Evolutionary conservation across 2,888 invertebrate species (phyloP).

Genomic region (Thera britannica): DNA sequence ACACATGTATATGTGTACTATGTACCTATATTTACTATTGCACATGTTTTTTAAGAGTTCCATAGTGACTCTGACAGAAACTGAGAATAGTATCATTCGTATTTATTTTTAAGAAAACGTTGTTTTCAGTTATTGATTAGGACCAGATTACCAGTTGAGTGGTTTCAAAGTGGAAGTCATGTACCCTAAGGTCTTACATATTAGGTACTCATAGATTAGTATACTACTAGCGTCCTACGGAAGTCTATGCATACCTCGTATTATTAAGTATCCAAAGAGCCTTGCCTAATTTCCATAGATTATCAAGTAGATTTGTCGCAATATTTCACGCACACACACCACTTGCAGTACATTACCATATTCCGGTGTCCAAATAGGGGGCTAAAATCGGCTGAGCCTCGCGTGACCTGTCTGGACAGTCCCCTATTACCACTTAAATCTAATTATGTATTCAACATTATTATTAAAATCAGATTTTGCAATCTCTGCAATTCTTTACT

Average conservation of each 20-base stretch:
- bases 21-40: no score
- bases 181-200: no score
- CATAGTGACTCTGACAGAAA: no score
- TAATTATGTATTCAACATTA: conserved; percentile 34
- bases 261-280: conserved; percentile 8
- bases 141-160: no score
- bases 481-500: conserved; percentile 31
- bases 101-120: no score
- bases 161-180: not conserved
- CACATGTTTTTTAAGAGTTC: no score
- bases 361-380: conserved; percentile 40
- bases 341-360: conserved; percentile 40
- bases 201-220: not conserved
- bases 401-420: conserved; percentile 35
- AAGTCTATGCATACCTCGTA: not conserved
- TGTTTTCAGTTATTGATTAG: no score
- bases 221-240: not conserved
- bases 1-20: not conserved
- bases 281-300: conserved; percentile 34
- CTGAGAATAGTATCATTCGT: no score
- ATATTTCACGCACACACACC: conserved; percentile 35
- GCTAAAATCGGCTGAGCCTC: conserved; percentile 22
- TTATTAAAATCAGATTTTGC: conserved; percentile 35
- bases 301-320: conserved; percentile 37
- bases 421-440: conserved; percentile 36